These are phyloP conservation scores for Ceryle rudis DNA, from an alignment of 2,797 vertebrate genomes.

Conservation along the genomic window DNA sequence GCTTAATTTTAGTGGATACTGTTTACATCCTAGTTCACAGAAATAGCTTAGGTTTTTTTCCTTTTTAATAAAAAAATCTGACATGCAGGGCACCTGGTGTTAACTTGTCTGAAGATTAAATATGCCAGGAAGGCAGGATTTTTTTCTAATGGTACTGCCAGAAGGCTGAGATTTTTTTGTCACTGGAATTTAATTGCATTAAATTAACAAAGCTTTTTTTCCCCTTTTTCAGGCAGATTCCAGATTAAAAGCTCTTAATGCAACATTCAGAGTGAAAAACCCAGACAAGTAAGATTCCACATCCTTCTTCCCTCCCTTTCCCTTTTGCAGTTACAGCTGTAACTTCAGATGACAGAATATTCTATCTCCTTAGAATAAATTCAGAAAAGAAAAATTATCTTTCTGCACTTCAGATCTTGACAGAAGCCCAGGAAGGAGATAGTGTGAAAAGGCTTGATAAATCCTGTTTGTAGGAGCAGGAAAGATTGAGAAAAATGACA, in stretches of 20 bases:
- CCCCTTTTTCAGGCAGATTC: slow-evolving; percentile 90
- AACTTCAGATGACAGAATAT: slow-evolving; percentile 67
- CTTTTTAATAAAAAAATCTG: slow-evolving; percentile 4
- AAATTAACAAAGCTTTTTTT: slow-evolving; percentile 60
- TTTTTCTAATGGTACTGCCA: slow-evolving; percentile 55
- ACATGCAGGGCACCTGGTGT: background rate
- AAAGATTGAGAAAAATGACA: background rate
- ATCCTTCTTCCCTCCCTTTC: slow-evolving; percentile 39
- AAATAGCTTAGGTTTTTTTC: background rate
- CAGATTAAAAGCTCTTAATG: slow-evolving; percentile 93
- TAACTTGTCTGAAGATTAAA: slow-evolving; percentile 26
- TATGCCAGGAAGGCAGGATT: background rate
- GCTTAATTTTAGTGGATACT: slow-evolving; percentile 13
- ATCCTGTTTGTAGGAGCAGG: background rate
- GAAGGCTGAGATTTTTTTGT: slow-evolving; percentile 62
- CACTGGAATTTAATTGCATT: slow-evolving; percentile 51
- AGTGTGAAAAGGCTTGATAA: slow-evolving; percentile 25
- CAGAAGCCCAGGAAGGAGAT: background rate
- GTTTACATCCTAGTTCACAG: background rate
- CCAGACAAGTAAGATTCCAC: slow-evolving; percentile 91
- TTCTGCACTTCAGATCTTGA: slow-evolving; percentile 5
- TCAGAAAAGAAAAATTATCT: slow-evolving; percentile 42
- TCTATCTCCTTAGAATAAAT: slow-evolving; percentile 62
- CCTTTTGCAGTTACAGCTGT: slow-evolving; percentile 66
- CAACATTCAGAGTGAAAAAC: slow-evolving; percentile 97